Conservation (phyloP, 1,140 invertebrate genomes). For the Nymphalis io region DNA sequence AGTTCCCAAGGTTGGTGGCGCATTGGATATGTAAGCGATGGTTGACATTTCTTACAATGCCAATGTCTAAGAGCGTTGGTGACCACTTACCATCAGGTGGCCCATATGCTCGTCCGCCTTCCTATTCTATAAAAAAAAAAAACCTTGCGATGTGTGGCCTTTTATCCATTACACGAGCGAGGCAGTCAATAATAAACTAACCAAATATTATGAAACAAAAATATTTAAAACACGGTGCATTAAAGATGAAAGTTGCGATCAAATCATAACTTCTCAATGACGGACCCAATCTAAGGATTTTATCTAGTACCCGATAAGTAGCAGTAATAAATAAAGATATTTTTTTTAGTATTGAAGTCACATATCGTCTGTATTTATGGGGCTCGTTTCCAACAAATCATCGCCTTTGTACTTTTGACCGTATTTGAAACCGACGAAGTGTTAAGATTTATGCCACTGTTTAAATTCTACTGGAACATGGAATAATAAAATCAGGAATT, state of each 20-base stretch:
- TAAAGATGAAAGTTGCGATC: not conserved
- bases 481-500: not conserved
- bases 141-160: too few relatives aligned
- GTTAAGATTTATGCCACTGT: slow-evolving; percentile 53
- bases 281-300: slow-evolving; percentile 14
- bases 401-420: slow-evolving; percentile 53
- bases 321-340: slow-evolving; percentile 61
- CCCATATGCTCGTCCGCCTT: too few relatives aligned
- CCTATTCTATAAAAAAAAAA: too few relatives aligned
- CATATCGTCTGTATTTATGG: slow-evolving; percentile 58
- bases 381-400: slow-evolving; percentile 64
- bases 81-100: too few relatives aligned
- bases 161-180: too few relatives aligned
- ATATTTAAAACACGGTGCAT: too few relatives aligned
- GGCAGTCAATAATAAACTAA: too few relatives aligned
- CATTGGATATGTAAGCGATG: too few relatives aligned
- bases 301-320: slow-evolving; percentile 43
- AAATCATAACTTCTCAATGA: slow-evolving; percentile 25
- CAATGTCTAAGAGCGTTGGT: too few relatives aligned
- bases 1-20: too few relatives aligned
- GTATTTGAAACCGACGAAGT: slow-evolving; percentile 58
- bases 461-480: not conserved
- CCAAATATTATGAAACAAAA: too few relatives aligned
- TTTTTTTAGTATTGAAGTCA: slow-evolving; percentile 48
- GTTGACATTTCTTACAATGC: too few relatives aligned